A percentile compares a stretch with the other conserved stretches of the same genome.
phyloP scores from a whole-genome alignment of 2,888 invertebrate genomes.

The Disparrhopalites patrizii region DNA sequence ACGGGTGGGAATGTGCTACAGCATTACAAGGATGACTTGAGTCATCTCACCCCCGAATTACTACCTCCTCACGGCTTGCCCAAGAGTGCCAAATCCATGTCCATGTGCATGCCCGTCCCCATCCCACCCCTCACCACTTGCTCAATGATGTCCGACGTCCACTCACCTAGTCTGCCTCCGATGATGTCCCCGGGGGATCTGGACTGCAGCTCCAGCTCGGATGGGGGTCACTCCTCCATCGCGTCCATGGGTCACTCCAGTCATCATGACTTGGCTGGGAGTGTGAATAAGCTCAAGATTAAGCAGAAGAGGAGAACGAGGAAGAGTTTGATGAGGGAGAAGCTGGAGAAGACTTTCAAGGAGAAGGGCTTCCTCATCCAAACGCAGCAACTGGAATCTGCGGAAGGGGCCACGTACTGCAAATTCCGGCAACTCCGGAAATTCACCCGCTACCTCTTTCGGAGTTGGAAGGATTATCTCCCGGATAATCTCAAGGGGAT shows the following conservation, averaged over 20 bases:
- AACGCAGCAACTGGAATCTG: slow-evolving; percentile 86
- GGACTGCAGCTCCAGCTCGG: slow-evolving; percentile 24
- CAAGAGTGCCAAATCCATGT: slow-evolving; percentile 47
- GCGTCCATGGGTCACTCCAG: neutral
- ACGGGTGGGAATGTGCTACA: slow-evolving; percentile 5
- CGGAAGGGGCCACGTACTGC: slow-evolving; percentile 89
- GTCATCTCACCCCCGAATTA: neutral
- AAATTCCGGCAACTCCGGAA: slow-evolving; percentile 86
- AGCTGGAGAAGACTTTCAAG: slow-evolving; percentile 85
- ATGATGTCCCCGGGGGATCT: slow-evolving; percentile 4
- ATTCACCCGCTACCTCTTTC: slow-evolving; percentile 83
- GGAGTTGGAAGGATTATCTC: slow-evolving; percentile 90
- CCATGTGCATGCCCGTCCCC: slow-evolving; percentile 44
- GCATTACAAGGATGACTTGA: slow-evolving; percentile 3
- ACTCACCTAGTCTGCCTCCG: slow-evolving; percentile 16
- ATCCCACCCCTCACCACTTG: slow-evolving; percentile 24
- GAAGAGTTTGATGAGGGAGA: slow-evolving; percentile 79
- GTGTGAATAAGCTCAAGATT: slow-evolving; percentile 37
- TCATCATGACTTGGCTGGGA: neutral
- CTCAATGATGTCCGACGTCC: slow-evolving; percentile 10
- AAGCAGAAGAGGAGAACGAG: slow-evolving; percentile 69
- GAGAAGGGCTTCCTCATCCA: slow-evolving; percentile 90
- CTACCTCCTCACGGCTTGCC: slow-evolving; percentile 26
- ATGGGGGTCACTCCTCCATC: slow-evolving; percentile 14
- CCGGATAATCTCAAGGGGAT: slow-evolving; percentile 64